These are phyloP conservation scores for Cacatua alba DNA, from an alignment of 2,113 vertebrate species.

Conservation along the genomic window DNA sequence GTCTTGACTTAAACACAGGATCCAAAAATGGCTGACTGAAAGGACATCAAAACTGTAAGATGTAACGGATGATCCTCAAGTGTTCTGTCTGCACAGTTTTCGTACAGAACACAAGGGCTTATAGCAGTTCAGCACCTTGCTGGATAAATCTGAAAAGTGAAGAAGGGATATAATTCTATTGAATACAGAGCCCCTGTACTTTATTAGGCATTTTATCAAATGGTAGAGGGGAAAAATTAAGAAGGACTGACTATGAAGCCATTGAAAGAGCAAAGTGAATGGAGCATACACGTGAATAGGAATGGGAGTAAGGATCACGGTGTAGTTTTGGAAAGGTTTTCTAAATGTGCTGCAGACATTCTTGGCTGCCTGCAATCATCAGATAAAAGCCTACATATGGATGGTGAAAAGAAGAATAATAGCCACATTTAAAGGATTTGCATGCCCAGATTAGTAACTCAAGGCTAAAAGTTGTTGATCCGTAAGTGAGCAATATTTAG, in stretches of 20 bases:
- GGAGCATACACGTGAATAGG: not conserved
- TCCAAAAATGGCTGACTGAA: not conserved
- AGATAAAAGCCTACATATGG: not conserved
- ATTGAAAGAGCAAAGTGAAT: not conserved
- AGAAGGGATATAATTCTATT: not conserved
- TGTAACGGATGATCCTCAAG: not conserved
- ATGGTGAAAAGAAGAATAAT: constrained; percentile 17
- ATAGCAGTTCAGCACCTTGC: not conserved
- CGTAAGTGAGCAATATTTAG: not conserved
- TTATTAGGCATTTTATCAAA: not conserved
- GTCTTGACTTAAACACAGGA: not conserved
- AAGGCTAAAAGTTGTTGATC: not conserved
- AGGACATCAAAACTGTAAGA: not conserved
- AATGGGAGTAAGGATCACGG: not conserved
- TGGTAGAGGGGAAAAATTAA: not conserved
- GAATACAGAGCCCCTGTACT: not conserved
- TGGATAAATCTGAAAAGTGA: not conserved
- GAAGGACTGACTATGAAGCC: not conserved
- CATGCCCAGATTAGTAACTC: not conserved
- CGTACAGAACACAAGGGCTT: not conserved
- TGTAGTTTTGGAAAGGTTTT: not conserved
- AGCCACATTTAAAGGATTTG: not conserved
- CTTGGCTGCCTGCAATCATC: constrained; percentile 5
- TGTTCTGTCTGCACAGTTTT: not conserved
- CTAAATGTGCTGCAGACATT: not conserved